A percentile compares a stretch with the other conserved stretches of the same genome.
phyloP scores from a whole-genome alignment of 2,797 vertebrate genomes.

The Staurois parvus region DNA sequence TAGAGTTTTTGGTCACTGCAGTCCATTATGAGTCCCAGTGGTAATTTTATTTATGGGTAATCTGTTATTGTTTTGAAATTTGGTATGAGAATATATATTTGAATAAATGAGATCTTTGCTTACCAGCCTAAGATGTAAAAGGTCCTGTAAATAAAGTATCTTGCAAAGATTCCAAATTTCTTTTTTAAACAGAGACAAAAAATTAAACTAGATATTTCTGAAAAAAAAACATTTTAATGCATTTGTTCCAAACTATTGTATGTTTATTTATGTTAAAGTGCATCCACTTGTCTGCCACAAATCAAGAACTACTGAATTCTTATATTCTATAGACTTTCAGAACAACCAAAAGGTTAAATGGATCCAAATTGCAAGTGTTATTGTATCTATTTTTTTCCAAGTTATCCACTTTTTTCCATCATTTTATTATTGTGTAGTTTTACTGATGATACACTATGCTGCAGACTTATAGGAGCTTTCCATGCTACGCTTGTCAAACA shows the following conservation, averaged over 20 bases:
- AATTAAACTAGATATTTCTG: no score
- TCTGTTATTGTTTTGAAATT: not conserved
- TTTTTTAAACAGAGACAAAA: no score
- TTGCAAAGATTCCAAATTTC: not conserved
- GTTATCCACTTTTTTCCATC: not conserved
- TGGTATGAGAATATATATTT: not conserved
- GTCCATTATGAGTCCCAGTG: conserved; percentile 19
- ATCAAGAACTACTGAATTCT: not conserved
- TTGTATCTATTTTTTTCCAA: not conserved
- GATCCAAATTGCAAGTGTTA: not conserved
- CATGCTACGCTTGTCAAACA: no score
- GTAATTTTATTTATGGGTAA: not conserved
- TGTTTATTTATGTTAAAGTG: not conserved
- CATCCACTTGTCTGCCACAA: not conserved
- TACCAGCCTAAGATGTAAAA: not conserved
- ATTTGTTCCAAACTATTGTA: not conserved
- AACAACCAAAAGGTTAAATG: not conserved
- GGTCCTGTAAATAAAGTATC: not conserved
- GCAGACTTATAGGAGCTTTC: no score
- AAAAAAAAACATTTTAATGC: no score
- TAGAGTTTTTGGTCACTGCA: not conserved
- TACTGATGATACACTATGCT: not conserved
- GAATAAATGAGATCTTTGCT: not conserved
- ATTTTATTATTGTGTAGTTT: no score
- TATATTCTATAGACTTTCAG: not conserved